phyloP scores from a whole-genome alignment of 2,888 invertebrate genomes.

The Minunthozetes semirufus region DNA sequence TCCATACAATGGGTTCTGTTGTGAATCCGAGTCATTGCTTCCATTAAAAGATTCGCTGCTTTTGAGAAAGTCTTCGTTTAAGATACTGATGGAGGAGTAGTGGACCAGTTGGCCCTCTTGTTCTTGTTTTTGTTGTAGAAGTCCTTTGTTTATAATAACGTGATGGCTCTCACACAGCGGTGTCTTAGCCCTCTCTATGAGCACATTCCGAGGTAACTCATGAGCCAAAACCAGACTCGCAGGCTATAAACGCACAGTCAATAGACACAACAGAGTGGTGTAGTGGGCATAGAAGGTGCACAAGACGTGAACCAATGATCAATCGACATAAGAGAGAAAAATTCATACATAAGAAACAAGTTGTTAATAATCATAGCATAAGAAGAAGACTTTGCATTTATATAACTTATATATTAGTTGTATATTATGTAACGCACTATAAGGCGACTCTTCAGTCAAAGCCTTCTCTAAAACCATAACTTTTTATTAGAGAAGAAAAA shows the following conservation, averaged over 20 bases:
- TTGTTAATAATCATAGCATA: slow-evolving; percentile 7
- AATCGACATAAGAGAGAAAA: neutral
- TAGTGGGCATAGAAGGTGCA: neutral
- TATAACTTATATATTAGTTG: no score
- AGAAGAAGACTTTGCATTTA: neutral
- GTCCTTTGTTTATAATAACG: slow-evolving; percentile 30
- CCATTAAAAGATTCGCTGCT: neutral
- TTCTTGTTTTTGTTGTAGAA: slow-evolving; percentile 16
- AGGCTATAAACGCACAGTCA: slow-evolving; percentile 40
- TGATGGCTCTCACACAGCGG: slow-evolving; percentile 34
- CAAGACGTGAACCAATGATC: slow-evolving; percentile 30
- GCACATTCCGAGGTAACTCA: slow-evolving; percentile 52
- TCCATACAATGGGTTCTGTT: slow-evolving; percentile 24
- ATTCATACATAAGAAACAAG: neutral
- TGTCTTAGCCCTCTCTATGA: slow-evolving; percentile 36
- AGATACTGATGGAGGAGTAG: neutral
- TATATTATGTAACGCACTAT: no score
- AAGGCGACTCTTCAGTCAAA: neutral
- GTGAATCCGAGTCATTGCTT: neutral
- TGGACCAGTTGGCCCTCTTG: neutral
- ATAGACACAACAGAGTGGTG: neutral
- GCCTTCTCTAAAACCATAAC: neutral
- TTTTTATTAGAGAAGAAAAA: neutral
- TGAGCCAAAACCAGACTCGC: slow-evolving; percentile 43
- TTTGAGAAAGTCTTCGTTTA: neutral